Evolutionary conservation across 2,797 vertebrate species (phyloP).

Genomic region (Otolemur crassicaudatus): DNA sequence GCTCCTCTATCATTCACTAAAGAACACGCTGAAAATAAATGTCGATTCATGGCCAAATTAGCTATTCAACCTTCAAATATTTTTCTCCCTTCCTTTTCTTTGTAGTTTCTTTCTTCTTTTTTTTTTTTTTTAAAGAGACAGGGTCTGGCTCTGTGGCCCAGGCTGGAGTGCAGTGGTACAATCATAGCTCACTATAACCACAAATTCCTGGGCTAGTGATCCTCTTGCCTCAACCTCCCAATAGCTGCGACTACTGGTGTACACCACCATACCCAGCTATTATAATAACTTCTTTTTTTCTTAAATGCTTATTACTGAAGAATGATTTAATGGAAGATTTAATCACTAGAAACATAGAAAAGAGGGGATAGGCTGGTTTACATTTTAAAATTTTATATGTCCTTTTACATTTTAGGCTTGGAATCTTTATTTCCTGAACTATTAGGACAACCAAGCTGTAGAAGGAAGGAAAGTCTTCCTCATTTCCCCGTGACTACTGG

Average conservation of each 20-base stretch:
- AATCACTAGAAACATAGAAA: background rate
- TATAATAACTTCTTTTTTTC: conserved; percentile 2
- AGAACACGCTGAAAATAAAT: conserved; percentile 11
- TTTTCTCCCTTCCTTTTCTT: background rate
- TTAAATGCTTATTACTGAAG: conserved; percentile 28
- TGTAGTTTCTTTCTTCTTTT: background rate
- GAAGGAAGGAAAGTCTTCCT: background rate
- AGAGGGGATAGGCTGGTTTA: background rate
- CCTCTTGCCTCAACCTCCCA: background rate
- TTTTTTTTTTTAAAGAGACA: background rate
- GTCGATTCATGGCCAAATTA: background rate
- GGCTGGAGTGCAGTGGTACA: background rate
- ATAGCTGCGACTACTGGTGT: background rate
- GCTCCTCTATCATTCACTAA: background rate
- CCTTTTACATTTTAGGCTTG: conserved; percentile 46
- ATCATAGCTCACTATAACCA: background rate
- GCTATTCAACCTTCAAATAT: conserved; percentile 28
- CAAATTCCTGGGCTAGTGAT: background rate
- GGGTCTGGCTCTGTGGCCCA: background rate
- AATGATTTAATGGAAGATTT: conserved; percentile 6
- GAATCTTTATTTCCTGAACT: conserved; percentile 33
- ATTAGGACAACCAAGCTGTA: background rate
- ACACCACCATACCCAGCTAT: background rate
- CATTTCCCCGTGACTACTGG: background rate
- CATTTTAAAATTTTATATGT: conserved; percentile 6